These are phyloP conservation scores for Caenorhabditis becei DNA, from an alignment of 2,888 invertebrate species.

Conservation along the genomic window DNA sequence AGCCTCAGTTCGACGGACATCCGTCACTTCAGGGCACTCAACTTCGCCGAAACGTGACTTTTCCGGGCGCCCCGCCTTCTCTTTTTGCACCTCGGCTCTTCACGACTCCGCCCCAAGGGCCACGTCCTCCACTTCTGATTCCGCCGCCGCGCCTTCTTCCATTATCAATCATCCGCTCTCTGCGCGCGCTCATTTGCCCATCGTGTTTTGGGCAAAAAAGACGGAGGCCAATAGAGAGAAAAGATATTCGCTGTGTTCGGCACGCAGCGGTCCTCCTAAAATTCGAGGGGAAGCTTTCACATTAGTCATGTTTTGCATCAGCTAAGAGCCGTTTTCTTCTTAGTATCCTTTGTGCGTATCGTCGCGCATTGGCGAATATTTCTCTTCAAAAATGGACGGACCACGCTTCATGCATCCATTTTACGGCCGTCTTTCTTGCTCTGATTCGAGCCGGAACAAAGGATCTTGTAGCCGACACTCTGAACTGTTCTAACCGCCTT, in stretches of 20 bases:
- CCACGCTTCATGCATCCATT: conserved; percentile 4
- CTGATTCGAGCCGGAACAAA: conserved; percentile 6
- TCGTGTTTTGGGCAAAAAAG: conserved; percentile 31
- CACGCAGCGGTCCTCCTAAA: conserved; percentile 15
- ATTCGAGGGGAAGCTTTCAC: conserved; percentile 32
- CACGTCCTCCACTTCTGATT: conserved; percentile 20
- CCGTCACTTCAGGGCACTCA: conserved; percentile 50
- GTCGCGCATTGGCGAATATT: conserved; percentile 31
- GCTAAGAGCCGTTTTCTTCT: conserved; percentile 23
- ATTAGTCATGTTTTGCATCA: conserved; percentile 53
- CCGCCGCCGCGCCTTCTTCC: conserved; percentile 15
- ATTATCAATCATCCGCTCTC: conserved; percentile 53
- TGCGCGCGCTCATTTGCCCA: conserved; percentile 37
- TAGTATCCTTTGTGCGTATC: conserved; percentile 35
- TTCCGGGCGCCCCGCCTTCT: conserved; percentile 41
- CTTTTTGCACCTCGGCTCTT: conserved; percentile 43
- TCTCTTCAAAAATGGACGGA: conserved; percentile 24
- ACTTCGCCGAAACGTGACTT: conserved; percentile 59
- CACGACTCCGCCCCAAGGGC: conserved; percentile 3
- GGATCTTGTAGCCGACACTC: not conserved
- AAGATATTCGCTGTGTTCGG: conserved; percentile 35
- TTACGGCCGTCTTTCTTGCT: conserved; percentile 1
- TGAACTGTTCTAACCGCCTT: conserved; percentile 9
- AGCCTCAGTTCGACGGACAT: conserved; percentile 36
- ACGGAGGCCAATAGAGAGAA: conserved; percentile 30